Evolutionary conservation across 2,888 invertebrate genomes (phyloP).

Genomic region (Hedychridium roseum): DNA sequence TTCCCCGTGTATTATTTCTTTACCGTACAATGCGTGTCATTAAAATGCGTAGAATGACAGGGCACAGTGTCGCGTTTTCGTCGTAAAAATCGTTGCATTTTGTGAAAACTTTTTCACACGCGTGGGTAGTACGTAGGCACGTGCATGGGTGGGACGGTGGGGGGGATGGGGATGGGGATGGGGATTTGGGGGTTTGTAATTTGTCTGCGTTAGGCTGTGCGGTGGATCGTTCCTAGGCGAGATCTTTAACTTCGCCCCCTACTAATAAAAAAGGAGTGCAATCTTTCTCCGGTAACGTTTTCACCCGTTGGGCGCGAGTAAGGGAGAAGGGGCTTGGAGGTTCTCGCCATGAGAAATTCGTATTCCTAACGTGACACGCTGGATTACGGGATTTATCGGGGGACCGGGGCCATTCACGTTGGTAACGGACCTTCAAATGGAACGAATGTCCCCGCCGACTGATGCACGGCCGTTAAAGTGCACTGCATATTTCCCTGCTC

Average conservation of each 20-base stretch:
- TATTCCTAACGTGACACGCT: slow-evolving; percentile 40
- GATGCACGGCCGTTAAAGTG: slow-evolving; percentile 6
- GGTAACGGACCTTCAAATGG: slow-evolving; percentile 26
- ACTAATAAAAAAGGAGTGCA: slow-evolving; percentile 42
- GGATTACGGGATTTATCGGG: slow-evolving; percentile 46
- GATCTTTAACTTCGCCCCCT: slow-evolving; percentile 11
- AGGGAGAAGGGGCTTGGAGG: too few relatives aligned
- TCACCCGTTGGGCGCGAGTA: too few relatives aligned
- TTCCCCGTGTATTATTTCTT: too few relatives aligned
- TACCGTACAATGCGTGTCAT: too few relatives aligned
- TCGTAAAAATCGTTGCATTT: too few relatives aligned
- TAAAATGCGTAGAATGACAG: too few relatives aligned
- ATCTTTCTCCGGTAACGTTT: slow-evolving; percentile 29
- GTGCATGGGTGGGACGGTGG: too few relatives aligned
- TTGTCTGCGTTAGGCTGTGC: slow-evolving; percentile 50
- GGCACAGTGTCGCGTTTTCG: too few relatives aligned
- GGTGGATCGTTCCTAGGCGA: slow-evolving; percentile 33
- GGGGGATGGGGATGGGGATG: too few relatives aligned
- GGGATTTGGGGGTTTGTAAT: too few relatives aligned
- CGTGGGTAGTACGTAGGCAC: too few relatives aligned
- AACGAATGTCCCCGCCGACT: slow-evolving; percentile 19
- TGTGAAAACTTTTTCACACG: too few relatives aligned
- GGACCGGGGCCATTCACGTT: slow-evolving; percentile 19
- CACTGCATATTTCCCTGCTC: slow-evolving; percentile 16
- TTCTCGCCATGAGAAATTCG: slow-evolving; percentile 37